phyloP scores from a whole-genome alignment of 2,113 vertebrate genomes.

The Myiopsitta monachus region DNA sequence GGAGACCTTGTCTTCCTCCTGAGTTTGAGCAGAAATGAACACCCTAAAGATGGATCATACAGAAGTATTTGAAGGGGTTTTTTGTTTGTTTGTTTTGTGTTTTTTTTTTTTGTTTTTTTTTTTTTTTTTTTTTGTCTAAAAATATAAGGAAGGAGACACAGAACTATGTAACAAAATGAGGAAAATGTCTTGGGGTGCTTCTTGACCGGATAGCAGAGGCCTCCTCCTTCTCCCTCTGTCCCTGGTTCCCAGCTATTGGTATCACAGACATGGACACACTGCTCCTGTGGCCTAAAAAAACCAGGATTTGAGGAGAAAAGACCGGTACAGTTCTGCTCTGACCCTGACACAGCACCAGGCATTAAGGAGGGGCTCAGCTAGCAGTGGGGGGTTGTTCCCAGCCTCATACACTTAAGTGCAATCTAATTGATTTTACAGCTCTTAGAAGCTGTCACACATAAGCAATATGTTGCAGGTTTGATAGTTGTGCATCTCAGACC shows the following conservation, averaged over 20 bases:
- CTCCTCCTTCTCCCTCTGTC: neutral
- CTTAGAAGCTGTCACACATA: neutral
- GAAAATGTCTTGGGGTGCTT: neutral
- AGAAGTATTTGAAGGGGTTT: neutral
- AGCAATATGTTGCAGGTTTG: accelerated
- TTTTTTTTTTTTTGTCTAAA: neutral
- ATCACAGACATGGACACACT: neutral
- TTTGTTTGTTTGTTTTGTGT: too few relatives aligned
- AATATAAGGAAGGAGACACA: neutral
- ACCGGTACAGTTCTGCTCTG: neutral
- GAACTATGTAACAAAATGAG: neutral
- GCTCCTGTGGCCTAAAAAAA: neutral
- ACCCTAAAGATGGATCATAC: neutral
- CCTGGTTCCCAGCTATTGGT: accelerated
- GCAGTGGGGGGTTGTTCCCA: neutral
- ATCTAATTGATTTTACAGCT: neutral
- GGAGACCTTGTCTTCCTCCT: neutral
- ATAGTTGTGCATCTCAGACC: neutral
- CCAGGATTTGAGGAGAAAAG: neutral
- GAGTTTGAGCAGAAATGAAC: neutral
- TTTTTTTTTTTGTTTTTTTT: too few relatives aligned
- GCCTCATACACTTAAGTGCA: neutral
- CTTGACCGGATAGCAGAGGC: neutral
- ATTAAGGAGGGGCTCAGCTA: neutral
- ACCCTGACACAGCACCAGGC: neutral